Percentiles rank a stretch among this genome's conserved stretches.
Evolutionary conservation across 1,140 invertebrate species (phyloP).

Genomic region (Papilio glaucus): DNA sequence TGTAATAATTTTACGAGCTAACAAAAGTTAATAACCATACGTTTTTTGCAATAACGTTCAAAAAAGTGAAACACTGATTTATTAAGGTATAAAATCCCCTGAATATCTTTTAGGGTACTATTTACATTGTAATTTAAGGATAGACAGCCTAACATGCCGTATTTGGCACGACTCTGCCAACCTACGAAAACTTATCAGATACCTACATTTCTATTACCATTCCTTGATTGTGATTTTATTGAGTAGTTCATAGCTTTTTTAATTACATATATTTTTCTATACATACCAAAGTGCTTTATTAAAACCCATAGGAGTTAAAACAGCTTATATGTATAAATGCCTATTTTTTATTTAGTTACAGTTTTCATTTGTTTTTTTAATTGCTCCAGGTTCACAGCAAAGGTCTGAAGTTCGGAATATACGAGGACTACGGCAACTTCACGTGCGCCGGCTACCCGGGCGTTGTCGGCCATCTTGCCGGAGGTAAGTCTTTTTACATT

Average conservation of each 20-base stretch:
- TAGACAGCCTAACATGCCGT: too few species aligned
- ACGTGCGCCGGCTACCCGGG: slow-evolving; percentile 98
- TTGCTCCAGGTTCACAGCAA: slow-evolving; percentile 92
- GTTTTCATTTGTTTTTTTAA: slow-evolving; percentile 26
- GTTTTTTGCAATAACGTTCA: background rate
- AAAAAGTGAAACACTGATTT: background rate
- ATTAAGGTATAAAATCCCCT: background rate
- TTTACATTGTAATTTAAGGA: too few species aligned
- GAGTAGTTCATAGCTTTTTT: too few species aligned
- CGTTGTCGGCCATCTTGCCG: slow-evolving; percentile 92
- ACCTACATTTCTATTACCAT: too few species aligned
- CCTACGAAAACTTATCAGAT: too few species aligned
- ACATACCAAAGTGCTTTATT: too few species aligned
- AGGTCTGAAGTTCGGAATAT: slow-evolving; percentile 98
- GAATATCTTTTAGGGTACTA: too few species aligned
- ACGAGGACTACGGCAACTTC: slow-evolving; percentile 97
- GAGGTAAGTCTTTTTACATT: slow-evolving; percentile 62
- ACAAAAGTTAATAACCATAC: background rate
- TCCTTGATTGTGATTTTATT: too few species aligned
- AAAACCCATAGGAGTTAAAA: too few species aligned
- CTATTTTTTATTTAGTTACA: background rate
- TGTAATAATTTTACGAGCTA: slow-evolving; percentile 17
- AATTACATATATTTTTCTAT: too few species aligned
- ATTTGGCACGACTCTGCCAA: too few species aligned
- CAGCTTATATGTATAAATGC: too few species aligned